Evolutionary conservation across 2,113 vertebrate genomes (phyloP), one percentile per base, ranked within the genome.

Genomic region (Gnathonemus echidnorhynchus): DNA sequence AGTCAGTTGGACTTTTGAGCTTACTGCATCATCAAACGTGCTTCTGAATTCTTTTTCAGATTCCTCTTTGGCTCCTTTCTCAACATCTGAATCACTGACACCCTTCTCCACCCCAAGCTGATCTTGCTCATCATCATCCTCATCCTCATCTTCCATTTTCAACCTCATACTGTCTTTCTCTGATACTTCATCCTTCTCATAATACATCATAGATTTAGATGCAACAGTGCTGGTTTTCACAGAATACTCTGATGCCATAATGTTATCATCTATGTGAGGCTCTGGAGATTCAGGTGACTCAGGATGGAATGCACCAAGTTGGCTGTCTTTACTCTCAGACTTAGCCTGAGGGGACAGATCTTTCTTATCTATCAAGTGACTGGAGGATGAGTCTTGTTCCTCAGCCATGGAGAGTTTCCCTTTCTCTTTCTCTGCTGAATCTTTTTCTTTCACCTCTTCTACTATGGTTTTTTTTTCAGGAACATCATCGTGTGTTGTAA

Each of bases 11-110:
- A 94, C 91, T 39, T 95, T 95, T 3, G 92, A 91, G 17, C 87
- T 87, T 3, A 93, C 89, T 7, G 88, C 92, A 89, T 95, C 93
- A 90, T 88, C 90, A 39, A 93, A 56, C 45, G 91, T 93, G 90
- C 92, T 93, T 89, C 92, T 92, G 3, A 88, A 90, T 77, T 97
- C 96, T 92, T 98, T 99, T 88, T 98, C 97, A 4, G 97, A 97
- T 91, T 94, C 96, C 88, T 98, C 97, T 93, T 95, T 97, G 91
- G 97, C 95, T 0, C 97, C 98, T 94, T 99, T 99, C 88, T 99
- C 98, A 88, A 96, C 88, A 87, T 98, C 97, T 1, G 95, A 97
- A 93, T 97, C 97, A 88, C 96, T 96, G 5, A 62, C 88, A 39
- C 92, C 94, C 21, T 95, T 95, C 50, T 96, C 95, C 0, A 93